Conservation (phyloP, 1,140 invertebrate species). For the Drosophila serrata region DNA sequence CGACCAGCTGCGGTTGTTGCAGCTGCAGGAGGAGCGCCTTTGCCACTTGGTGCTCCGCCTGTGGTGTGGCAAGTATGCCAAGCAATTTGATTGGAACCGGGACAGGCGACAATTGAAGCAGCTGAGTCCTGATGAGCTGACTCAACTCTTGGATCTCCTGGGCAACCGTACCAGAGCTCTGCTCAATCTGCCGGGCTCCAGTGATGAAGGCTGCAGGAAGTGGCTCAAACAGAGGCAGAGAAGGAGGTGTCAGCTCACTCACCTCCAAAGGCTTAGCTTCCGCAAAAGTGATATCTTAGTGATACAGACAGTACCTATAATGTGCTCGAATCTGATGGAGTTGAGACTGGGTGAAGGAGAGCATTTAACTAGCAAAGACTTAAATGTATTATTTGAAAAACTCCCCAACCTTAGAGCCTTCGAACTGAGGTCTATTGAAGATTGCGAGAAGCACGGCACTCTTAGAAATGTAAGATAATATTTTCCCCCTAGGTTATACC, state of each 20-base stretch:
- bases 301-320: slow-evolving; percentile 28
- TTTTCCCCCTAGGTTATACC: too few species aligned
- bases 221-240: slow-evolving; percentile 15
- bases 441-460: neutral
- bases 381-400: slow-evolving; percentile 24
- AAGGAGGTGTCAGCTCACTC: neutral
- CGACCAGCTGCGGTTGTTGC: slow-evolving; percentile 59
- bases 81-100: slow-evolving; percentile 48
- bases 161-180: slow-evolving; percentile 38
- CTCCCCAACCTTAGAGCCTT: slow-evolving; percentile 37
- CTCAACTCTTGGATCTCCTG: slow-evolving; percentile 43
- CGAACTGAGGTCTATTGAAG: slow-evolving; percentile 36
- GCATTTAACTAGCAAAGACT: slow-evolving; percentile 15
- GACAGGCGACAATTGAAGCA: slow-evolving; percentile 42
- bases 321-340: slow-evolving; percentile 47
- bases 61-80: slow-evolving; percentile 54
- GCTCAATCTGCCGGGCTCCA: slow-evolving; percentile 42
- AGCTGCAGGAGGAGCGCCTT: slow-evolving; percentile 42
- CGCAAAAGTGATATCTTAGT: slow-evolving; percentile 17
- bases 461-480: neutral
- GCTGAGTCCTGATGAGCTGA: slow-evolving; percentile 39
- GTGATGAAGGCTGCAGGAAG: slow-evolving; percentile 15
- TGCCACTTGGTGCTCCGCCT: slow-evolving; percentile 42
- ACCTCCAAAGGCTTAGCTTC: slow-evolving; percentile 48
- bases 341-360: slow-evolving; percentile 33